Evolutionary conservation across 2,888 invertebrate species (phyloP), one percentile per base, ranked within the genome.

Genomic region (Callyntrura sp.): DNA sequence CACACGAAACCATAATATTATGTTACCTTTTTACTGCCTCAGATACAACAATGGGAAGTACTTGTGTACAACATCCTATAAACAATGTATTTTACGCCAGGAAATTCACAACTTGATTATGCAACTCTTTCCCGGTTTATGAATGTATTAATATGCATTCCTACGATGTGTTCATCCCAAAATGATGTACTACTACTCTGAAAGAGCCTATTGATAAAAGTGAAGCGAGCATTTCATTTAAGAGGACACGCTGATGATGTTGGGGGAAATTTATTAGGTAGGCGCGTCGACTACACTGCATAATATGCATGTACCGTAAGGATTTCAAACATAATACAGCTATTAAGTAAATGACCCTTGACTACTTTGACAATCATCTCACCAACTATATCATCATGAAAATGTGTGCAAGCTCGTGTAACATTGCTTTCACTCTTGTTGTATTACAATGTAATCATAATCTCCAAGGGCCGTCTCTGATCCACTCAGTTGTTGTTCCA

Each of bases 321-420:
- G 87, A 81, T 81, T 87, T 82, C 76, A 55, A 84, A 88, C 73
- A 84, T 84, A 88, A 88, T 88, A 88, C 60, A 68, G 60, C 88
- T 88, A 93, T 92, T 92, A 92, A 92, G 91, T 92, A 93, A 93
- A 93, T 93, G 93, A 93, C 93, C 93, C 93, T 93, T 93, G 93
- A 93, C 93, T 91, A 88, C 88, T 91, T 85, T 85, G 87, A 91
- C 91, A 92, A 92, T 92, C 91, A 91, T 90, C 91, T 90, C 91
- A 43, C 85, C 62, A 81, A 81, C 83, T 88, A 81, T 55, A 23
- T 51, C 35, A 78, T 78, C 51, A 25, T 60, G 35, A 25, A 35
- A 35, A 43, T 60, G 60, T 60, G 57, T 81, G 14, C 76, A 78
- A 57, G 57, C 60, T 25, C 20, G 81, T 60, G 57, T 60, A 78